Evolutionary conservation across 1,140 invertebrate genomes (phyloP).

Genomic region (Leptopilina clavipes): DNA sequence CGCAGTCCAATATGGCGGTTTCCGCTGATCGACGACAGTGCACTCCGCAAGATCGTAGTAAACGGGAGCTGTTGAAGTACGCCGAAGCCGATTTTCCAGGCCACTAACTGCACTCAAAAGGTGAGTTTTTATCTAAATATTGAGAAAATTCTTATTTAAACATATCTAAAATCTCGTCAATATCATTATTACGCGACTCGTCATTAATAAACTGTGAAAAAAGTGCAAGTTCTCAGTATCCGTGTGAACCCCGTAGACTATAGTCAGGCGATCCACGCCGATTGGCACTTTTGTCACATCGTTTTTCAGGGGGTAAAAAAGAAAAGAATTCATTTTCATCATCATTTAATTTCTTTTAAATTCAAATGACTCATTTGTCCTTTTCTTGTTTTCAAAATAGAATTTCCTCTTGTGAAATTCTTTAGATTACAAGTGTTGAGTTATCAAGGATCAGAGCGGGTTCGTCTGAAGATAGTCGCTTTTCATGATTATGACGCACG

Average conservation of each 20-base stretch:
- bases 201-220: constrained; percentile 37
- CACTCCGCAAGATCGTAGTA: constrained; percentile 72
- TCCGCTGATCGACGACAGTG: constrained; percentile 70
- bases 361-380: neutral
- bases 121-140: constrained; percentile 58
- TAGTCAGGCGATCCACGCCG: constrained; percentile 23
- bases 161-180: neutral
- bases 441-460: constrained; percentile 18
- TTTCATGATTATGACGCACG: constrained; percentile 55
- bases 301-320: neutral
- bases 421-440: neutral
- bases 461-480: constrained; percentile 48
- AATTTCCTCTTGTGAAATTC: neutral
- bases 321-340: neutral
- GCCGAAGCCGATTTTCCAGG: constrained; percentile 70
- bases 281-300: constrained; percentile 16
- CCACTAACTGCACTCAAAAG: constrained; percentile 70
- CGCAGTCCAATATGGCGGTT: constrained; percentile 65
- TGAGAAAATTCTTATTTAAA: neutral
- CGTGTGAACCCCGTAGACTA: constrained; percentile 65
- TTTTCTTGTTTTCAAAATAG: neutral
- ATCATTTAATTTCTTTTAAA: neutral
- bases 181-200: neutral
- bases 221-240: constrained; percentile 41
- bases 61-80: constrained; percentile 71